Evolutionary conservation across 2,113 vertebrate genomes (phyloP), one percentile per base, ranked within the genome.

Genomic region (Carassius carassius): DNA sequence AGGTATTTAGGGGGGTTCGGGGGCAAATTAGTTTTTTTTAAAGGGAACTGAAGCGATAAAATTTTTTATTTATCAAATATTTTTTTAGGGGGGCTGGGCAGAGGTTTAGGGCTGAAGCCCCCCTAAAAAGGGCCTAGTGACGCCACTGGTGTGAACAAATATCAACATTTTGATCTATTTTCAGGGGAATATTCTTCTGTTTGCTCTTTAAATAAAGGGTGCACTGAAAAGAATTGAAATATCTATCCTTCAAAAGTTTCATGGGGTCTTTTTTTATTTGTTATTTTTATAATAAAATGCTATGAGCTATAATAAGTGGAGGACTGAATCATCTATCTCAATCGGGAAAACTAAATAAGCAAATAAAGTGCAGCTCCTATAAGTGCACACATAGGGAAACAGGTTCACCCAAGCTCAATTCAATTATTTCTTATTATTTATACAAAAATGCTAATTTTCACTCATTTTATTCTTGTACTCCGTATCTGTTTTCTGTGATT

Each of bases 141-240:
- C n/a, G n/a, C n/a, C n/a, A n/a, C n/a, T n/a, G 5, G 37, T 41
- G 37, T 41, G 35, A 37, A 65, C 37, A 80, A 80, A 41, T 65
- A 63, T 47, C 21, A 63, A 35, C 13, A 49, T 80, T 58, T 80
- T 67, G 37, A 67, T 65, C 60, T 80, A n/a, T 80, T 80, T 78
- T 78, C 21, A 37, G 32, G 51, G 76, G 32, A 78, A 19, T 37
- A 37, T 54, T n/a, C 21, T 60, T 41, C 32, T 78, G 54, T 47
- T 47, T 47, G 44, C 44, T 11, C 44, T 47, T 47, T 47, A 78
- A 78, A 58, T 56, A 58, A 47, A 47, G 44, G 21, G 11, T 23
- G 6, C 44, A 74, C 44, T 47, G n/a, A 74, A 74, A 44, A 74
- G 41, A 74, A 25, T 49, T 49, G n/a, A 74, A 74, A 74, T 74